phyloP scores from a whole-genome alignment of 1,140 invertebrate genomes.

The Drosophila pectinifera region DNA sequence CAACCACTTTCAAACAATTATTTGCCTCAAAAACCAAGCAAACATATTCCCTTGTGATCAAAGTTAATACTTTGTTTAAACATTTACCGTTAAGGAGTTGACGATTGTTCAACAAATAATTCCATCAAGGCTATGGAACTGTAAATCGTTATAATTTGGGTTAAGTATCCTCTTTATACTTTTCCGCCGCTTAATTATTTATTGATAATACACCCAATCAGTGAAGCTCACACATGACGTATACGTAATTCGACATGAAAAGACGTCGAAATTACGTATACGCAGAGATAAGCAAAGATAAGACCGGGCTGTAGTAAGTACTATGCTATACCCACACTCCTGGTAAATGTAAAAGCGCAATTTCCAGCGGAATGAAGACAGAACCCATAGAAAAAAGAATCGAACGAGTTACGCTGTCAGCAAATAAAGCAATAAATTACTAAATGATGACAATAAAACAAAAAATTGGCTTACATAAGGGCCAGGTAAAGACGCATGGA shows the following conservation, averaged over 20 bases:
- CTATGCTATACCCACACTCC: constrained; percentile 35
- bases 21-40: neutral
- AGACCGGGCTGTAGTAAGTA: constrained; percentile 17
- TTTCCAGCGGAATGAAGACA: constrained; percentile 20
- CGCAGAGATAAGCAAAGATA: constrained; percentile 55
- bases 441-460: constrained; percentile 22
- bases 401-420: constrained; percentile 21
- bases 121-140: neutral
- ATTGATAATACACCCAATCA: constrained; percentile 32
- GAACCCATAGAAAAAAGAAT: neutral
- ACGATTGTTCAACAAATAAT: constrained; percentile 23
- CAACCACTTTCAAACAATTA: too few relatives aligned
- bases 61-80: neutral
- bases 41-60: too few relatives aligned
- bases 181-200: constrained; percentile 25
- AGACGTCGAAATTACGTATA: constrained; percentile 68
- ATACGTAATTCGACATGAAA: constrained; percentile 52
- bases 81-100: constrained; percentile 1
- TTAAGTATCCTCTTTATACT: constrained; percentile 34
- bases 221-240: constrained; percentile 50
- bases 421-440: constrained; percentile 32
- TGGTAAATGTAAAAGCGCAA: constrained; percentile 42
- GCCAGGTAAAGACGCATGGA: neutral
- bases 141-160: constrained; percentile 11
- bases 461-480: constrained; percentile 8